Evolutionary conservation across 2,797 vertebrate species (phyloP), one percentile per base, ranked within the genome.

Genomic region (Leptoclinus maculatus): DNA sequence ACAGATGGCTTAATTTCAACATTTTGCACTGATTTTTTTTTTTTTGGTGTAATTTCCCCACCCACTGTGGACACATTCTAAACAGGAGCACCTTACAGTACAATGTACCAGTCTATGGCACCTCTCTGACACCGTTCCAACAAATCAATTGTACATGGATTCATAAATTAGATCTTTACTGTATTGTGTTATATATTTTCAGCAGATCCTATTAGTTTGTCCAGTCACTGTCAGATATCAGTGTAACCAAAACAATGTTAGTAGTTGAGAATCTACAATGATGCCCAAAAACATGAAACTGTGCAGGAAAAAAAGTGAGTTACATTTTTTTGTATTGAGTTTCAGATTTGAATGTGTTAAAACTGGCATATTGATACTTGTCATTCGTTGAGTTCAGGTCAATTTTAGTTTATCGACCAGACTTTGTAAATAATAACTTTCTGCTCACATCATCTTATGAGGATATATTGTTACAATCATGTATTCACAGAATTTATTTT

Each of bases 401-500:
- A 5, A 13, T 53, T 8, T 10, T 17, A 41, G 17, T 66, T 66
- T 56, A 41, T 10, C 6, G 10, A 25, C 53, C n/a, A 29, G 32
- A n/a, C 23, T 49, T 2, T 11, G 62, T 66, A 27, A 39, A 59
- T 19, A 27, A 4, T 49, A 4, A 11, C 5, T 27, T 74, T 25
- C 51, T 53, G 11, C 51, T 25, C 11, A 25, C 23, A 7, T n/a
- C 23, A 13, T n/a, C 19, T 5, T 5, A 7, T 6, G 1, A 29
- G 1, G 2, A 43, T n/a, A 1, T 41, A 3, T 8, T 6, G 29
- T 64, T 53, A 25, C n/a, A n/a, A 2, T 25, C 4, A 41, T 3
- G 34, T 16, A n/a, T 21, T 65, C 21, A 23, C 47, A 34, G 36
- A 38, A 57, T 8, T 76, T 63, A 63, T 63, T 57, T 62, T 45